These are phyloP conservation scores for Microcebus griseorufus DNA, from an alignment of 2,113 vertebrate genomes.

Conservation along the genomic window DNA sequence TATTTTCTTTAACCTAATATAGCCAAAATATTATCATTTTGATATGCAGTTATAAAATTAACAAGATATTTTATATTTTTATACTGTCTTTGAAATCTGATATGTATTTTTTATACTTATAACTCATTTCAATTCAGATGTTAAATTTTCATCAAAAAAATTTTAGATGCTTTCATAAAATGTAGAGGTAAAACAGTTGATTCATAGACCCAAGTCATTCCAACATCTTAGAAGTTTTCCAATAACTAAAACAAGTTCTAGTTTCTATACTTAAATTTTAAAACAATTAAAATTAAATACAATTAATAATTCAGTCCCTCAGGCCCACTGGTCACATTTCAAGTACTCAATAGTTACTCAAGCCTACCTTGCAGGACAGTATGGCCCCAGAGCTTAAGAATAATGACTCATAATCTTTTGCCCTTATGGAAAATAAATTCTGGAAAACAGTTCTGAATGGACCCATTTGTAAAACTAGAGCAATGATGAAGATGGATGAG, in stretches of 20 bases:
- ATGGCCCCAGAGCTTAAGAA: not conserved
- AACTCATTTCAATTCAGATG: not conserved
- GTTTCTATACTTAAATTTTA: slow-evolving; percentile 34
- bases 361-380: not conserved
- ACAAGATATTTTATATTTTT: not conserved
- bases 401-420: not conserved
- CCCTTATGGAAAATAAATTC: not conserved
- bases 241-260: not conserved
- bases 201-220: not conserved
- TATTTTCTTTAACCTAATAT: not conserved
- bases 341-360: not conserved
- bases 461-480: not conserved
- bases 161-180: not conserved
- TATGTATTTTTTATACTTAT: not conserved
- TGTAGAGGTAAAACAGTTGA: not conserved
- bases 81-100: not conserved
- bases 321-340: not conserved
- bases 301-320: not conserved
- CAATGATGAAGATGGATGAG: not conserved
- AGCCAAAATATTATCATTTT: slow-evolving; percentile 3
- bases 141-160: not conserved
- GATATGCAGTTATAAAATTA: not conserved
- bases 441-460: not conserved
- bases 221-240: slow-evolving; percentile 4
- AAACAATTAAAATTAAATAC: slow-evolving; percentile 1